Evolutionary conservation across 1,140 invertebrate species (phyloP).

Genomic region (Pteromalus puparum): DNA sequence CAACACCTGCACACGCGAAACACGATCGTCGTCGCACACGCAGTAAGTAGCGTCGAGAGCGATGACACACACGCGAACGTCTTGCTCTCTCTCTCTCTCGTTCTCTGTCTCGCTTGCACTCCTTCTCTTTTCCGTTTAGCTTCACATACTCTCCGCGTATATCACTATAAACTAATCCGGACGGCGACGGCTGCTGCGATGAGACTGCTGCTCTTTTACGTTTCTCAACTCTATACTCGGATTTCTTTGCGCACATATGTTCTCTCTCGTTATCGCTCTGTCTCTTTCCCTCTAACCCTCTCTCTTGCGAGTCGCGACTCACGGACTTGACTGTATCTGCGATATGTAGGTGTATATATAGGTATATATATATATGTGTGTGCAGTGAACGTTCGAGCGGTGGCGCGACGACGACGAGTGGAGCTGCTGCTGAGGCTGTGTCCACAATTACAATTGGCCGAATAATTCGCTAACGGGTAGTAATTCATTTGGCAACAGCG

Average conservation of each 20-base stretch:
- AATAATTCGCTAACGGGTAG: no score
- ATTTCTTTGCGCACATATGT: slow-evolving; percentile 6
- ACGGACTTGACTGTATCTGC: no score
- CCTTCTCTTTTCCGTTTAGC: neutral
- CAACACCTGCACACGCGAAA: slow-evolving; percentile 1
- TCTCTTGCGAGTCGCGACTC: no score
- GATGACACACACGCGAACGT: neutral
- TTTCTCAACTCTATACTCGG: neutral
- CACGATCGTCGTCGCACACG: neutral
- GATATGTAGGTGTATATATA: no score
- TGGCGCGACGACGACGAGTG: neutral
- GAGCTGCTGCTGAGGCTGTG: no score
- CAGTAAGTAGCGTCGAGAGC: neutral
- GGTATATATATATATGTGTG: no score
- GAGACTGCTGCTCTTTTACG: neutral
- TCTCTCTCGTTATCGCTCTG: neutral
- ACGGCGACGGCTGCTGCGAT: slow-evolving; percentile 26
- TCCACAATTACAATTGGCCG: no score
- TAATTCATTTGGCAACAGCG: no score
- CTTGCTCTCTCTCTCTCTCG: neutral
- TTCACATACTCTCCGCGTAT: neutral
- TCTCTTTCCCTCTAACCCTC: no score
- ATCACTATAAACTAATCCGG: neutral
- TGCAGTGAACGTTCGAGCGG: neutral
- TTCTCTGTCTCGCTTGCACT: neutral